Evolutionary conservation across 2,888 invertebrate genomes (phyloP).

Genomic region (Eretmocerus hayati): DNA sequence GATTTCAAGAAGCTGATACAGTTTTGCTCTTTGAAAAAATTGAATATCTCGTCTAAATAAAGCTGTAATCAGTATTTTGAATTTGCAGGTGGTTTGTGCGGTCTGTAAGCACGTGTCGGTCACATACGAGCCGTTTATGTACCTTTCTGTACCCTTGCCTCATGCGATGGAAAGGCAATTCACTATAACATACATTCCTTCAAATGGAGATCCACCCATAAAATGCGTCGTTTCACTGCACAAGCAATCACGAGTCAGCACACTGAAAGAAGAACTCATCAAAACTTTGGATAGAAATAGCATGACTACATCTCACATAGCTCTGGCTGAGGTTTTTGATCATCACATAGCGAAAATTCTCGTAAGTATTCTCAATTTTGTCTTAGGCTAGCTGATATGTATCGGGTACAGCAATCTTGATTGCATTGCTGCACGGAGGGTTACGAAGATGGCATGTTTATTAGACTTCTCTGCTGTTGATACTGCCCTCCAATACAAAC

Average conservation of each 20-base stretch:
- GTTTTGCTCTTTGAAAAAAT: background rate
- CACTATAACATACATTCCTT: conserved; percentile 52
- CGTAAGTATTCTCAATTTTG: conserved; percentile 41
- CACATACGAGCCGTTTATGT: conserved; percentile 63
- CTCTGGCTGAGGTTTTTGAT: conserved; percentile 55
- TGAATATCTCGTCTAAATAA: background rate
- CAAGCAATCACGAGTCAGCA: conserved; percentile 52
- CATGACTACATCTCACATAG: conserved; percentile 42
- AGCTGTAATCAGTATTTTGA: background rate
- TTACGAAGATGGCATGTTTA: conserved; percentile 38
- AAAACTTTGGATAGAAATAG: conserved; percentile 43
- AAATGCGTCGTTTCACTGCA: conserved; percentile 53
- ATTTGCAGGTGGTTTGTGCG: conserved; percentile 54
- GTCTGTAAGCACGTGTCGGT: conserved; percentile 57
- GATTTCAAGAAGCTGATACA: conserved; percentile 21
- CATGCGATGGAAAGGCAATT: conserved; percentile 57
- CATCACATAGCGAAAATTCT: conserved; percentile 54
- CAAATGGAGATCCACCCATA: conserved; percentile 43
- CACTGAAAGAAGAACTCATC: conserved; percentile 50
- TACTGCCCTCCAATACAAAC: conserved; percentile 41
- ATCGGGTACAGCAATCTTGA: too few species aligned
- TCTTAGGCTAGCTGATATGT: background rate
- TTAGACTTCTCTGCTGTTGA: conserved; percentile 36
- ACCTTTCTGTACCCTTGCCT: conserved; percentile 59
- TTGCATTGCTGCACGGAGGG: too few species aligned